phyloP scores from a whole-genome alignment of 2,797 vertebrate genomes.

The Tragelaphus eurycerus region DNA sequence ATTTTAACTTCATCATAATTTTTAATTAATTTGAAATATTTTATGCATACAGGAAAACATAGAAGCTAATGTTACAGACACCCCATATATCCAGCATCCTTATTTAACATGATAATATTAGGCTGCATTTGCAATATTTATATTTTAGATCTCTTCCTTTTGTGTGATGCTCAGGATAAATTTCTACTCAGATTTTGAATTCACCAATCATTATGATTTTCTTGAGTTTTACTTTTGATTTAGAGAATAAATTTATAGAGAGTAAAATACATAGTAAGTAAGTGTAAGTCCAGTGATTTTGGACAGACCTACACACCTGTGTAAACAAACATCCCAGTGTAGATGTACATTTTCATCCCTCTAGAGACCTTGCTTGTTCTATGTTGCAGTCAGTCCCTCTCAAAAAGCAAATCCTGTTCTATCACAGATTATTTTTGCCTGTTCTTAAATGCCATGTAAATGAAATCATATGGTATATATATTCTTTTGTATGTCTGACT shows the following conservation, averaged over 20 bases:
- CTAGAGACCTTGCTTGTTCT: background rate
- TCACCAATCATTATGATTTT: background rate
- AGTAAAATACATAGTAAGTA: background rate
- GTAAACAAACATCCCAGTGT: background rate
- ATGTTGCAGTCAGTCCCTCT: background rate
- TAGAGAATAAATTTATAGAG: background rate
- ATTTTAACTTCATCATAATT: background rate
- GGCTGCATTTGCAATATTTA: background rate
- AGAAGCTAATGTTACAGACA: background rate
- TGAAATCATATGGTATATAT: background rate
- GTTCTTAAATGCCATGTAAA: background rate
- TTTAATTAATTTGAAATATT: conserved; percentile 29
- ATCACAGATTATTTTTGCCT: background rate
- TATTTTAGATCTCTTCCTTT: background rate
- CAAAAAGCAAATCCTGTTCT: background rate
- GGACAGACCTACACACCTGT: background rate
- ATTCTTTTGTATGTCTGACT: background rate
- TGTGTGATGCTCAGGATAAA: background rate
- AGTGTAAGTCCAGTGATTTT: background rate
- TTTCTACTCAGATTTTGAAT: conserved; percentile 15
- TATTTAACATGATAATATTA: background rate
- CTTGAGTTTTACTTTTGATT: background rate
- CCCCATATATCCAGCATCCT: background rate
- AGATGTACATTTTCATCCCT: background rate
- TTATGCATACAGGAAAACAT: background rate